Percentiles rank a stretch among this genome's conserved stretches.
phyloP scores from a whole-genome alignment of 2,888 invertebrate genomes.

The Lepidochitona cinerea region DNA sequence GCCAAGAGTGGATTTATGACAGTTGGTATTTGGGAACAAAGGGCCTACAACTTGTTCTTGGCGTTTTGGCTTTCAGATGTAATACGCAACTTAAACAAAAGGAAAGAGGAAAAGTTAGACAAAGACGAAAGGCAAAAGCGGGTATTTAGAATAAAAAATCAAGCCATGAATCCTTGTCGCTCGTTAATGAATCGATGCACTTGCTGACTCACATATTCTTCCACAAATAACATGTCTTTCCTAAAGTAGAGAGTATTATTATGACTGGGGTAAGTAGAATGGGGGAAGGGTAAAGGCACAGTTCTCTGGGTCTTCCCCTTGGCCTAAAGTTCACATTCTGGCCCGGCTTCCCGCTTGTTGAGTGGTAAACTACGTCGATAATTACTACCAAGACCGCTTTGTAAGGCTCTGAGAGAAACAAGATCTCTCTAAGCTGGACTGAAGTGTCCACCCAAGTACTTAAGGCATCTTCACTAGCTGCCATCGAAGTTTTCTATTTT shows the following conservation, averaged over 20 bases:
- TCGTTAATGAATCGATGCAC: conserved; percentile 1
- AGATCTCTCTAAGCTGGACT: too few relatives aligned
- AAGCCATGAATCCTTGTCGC: too few relatives aligned
- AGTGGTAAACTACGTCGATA: background rate
- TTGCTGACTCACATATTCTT: background rate
- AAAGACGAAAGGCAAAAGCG: background rate
- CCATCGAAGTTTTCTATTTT: too few relatives aligned
- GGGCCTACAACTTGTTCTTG: background rate
- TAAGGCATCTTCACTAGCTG: too few relatives aligned
- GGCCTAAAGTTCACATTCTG: background rate
- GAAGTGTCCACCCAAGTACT: too few relatives aligned
- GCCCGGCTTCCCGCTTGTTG: background rate
- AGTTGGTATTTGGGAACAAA: background rate
- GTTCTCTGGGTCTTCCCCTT: background rate
- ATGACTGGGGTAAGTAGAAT: background rate
- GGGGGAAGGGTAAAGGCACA: background rate
- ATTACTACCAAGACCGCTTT: background rate
- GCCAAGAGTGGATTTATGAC: background rate
- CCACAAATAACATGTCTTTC: background rate
- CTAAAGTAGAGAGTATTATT: background rate
- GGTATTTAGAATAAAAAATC: background rate
- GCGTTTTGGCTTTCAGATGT: background rate
- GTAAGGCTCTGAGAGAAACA: too few relatives aligned
- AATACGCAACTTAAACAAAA: conserved; percentile 5
- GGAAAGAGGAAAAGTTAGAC: background rate